phyloP scores from a whole-genome alignment of 2,797 vertebrate genomes.

The Labroides dimidiatus region DNA sequence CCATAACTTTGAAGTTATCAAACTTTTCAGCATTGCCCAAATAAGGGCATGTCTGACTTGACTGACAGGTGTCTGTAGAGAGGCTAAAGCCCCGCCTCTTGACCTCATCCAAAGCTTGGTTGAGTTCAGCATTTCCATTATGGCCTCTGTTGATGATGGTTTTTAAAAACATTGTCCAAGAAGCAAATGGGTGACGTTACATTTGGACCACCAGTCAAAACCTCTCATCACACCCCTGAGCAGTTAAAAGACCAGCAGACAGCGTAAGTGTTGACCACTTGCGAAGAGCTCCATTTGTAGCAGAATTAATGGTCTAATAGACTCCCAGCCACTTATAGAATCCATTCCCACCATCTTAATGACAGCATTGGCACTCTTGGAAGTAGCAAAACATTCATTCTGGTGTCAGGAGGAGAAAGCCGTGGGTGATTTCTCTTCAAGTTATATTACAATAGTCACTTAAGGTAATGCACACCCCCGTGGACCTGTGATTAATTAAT shows the following conservation, averaged over 20 bases:
- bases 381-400: constrained; percentile 72
- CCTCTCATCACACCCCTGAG: neutral
- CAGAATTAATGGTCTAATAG: constrained; percentile 75
- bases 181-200: too few relatives aligned
- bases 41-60: too few relatives aligned
- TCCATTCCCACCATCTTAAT: constrained; percentile 63
- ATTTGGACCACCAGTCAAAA: neutral
- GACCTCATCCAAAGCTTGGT: too few relatives aligned
- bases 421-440: constrained; percentile 73
- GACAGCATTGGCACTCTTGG: constrained; percentile 75
- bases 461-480: constrained; percentile 75
- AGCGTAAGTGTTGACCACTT: constrained; percentile 62
- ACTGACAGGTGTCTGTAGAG: too few relatives aligned
- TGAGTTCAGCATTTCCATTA: too few relatives aligned
- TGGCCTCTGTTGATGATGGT: too few relatives aligned
- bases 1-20: too few relatives aligned
- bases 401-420: constrained; percentile 72
- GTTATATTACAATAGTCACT: constrained; percentile 84
- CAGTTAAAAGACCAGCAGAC: constrained; percentile 23
- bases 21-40: too few relatives aligned
- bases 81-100: too few relatives aligned
- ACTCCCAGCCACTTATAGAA: constrained; percentile 76
- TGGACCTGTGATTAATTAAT: constrained; percentile 81
- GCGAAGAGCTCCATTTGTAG: constrained; percentile 62
- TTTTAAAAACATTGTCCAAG: too few relatives aligned